Evolutionary conservation across 1,140 invertebrate species (phyloP).

Genomic region (Hylaeus anthracinus): DNA sequence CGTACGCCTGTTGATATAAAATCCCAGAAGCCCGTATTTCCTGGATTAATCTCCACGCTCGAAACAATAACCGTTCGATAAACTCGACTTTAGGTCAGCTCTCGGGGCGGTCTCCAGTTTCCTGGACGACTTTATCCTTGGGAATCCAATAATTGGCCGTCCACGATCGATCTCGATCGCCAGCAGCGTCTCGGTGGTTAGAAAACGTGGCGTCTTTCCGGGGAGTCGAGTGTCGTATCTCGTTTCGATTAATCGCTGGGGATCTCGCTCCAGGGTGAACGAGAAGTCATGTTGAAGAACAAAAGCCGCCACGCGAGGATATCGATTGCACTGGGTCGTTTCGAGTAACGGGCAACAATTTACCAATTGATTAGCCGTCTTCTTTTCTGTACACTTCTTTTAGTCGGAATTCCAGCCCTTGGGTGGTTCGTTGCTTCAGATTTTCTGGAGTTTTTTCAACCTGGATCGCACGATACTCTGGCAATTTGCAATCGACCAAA

Average conservation of each 20-base stretch:
- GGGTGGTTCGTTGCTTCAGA: neutral
- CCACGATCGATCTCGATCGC: slow-evolving; percentile 44
- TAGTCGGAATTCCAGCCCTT: slow-evolving; percentile 4
- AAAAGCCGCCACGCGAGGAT: slow-evolving; percentile 31
- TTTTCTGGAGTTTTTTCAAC: neutral
- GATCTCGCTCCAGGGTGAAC: slow-evolving; percentile 45
- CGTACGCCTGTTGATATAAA: neutral
- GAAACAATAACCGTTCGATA: neutral
- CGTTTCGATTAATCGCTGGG: slow-evolving; percentile 60
- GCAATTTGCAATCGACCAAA: neutral
- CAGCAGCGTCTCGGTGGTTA: slow-evolving; percentile 12
- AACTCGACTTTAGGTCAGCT: slow-evolving; percentile 17
- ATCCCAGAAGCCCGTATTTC: neutral
- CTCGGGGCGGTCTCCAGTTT: slow-evolving; percentile 25
- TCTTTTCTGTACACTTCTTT: slow-evolving; percentile 26
- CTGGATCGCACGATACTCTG: neutral
- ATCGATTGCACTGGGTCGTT: slow-evolving; percentile 64
- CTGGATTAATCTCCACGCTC: neutral
- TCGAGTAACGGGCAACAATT: slow-evolving; percentile 74
- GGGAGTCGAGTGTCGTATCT: slow-evolving; percentile 40
- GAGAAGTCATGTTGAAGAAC: slow-evolving; percentile 34
- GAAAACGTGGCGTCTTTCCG: slow-evolving; percentile 32
- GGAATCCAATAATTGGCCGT: slow-evolving; percentile 52
- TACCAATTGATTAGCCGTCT: slow-evolving; percentile 74
- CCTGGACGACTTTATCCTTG: slow-evolving; percentile 42